Base-by-base conservation (phyloP, 2,113 vertebrate genomes). In the Micronycteris hirsuta region DNA sequence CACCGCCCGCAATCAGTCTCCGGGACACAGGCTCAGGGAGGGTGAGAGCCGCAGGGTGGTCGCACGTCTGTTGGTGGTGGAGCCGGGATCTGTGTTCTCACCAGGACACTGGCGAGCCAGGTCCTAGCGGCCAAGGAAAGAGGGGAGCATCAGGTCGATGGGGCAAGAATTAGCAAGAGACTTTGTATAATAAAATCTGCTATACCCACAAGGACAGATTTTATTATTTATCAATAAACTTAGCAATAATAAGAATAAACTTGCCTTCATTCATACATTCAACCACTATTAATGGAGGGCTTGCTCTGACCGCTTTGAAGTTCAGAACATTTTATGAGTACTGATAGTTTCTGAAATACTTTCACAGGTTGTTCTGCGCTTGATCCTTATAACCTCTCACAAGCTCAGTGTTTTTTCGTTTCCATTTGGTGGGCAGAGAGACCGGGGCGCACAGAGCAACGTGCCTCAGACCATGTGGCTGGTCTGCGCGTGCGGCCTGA, bases 161-260 rank as follows among this genome's bases (percentile, higher is more conserved):
- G 67, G 56, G 16, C 56, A 47, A 81, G 81, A 68, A 58, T 12
- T 90, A 74, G 74, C 92, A 86, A 52, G 95, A 90, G n/a, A 91
- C n/a, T 73, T 31, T 49, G 9, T 12, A 7, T 68, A 67, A 58
- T 74, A 86, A 86, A 93, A 68, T 20, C 47, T 58, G 74, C 80
- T 76, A 58, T 2, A 43, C 58, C 49, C 49, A 68, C 31, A 47
- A 78, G 87, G 67, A 47, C 17, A 61, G n/a, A n/a, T 45, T 83
- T 61, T 91, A 68, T 82, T 81, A 82, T 70, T 96, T 91, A 91
- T 74, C 68, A 81, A 91, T 76, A 82, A 74, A 31, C 47, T 81
- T 49, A 74, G 47, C 74, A 67, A 91, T 49, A 86, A 76, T 87
- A 58, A 58, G 24, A 58, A 58, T 58, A 58, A 58, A 58, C 56